Evolutionary conservation across 2,113 vertebrate genomes (phyloP).

Genomic region (Oxyruncus cristatus): DNA sequence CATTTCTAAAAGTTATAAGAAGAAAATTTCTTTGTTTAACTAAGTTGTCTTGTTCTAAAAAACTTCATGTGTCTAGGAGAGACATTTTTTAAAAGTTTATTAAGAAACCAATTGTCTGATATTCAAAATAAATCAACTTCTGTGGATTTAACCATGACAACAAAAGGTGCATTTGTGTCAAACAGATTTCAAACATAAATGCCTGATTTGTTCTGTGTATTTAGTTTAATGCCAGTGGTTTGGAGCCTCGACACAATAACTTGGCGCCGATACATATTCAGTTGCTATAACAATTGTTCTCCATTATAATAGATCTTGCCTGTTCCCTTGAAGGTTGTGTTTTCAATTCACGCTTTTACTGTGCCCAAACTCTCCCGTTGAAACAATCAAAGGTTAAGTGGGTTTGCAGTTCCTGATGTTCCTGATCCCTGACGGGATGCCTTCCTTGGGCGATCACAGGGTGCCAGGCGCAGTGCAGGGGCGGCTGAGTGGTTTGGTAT

Average conservation of each 20-base stretch:
- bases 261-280: neutral
- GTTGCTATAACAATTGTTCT: neutral
- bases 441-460: fast-evolving
- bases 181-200: neutral
- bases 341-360: neutral
- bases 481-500: fast-evolving
- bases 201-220: neutral
- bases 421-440: neutral
- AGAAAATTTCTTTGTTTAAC: neutral
- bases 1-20: neutral
- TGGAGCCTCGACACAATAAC: neutral
- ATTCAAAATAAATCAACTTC: slow-evolving; percentile 8
- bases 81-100: neutral
- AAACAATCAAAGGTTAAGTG: neutral
- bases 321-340: neutral
- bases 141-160: fast-evolving
- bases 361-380: neutral
- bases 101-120: neutral
- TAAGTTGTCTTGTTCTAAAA: neutral
- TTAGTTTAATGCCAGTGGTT: neutral
- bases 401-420: neutral
- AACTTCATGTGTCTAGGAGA: neutral
- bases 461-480: fast-evolving
- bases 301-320: neutral
- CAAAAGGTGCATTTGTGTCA: neutral